phyloP scores from a whole-genome alignment of 1,140 invertebrate genomes.

The Habropoda laboriosa region DNA sequence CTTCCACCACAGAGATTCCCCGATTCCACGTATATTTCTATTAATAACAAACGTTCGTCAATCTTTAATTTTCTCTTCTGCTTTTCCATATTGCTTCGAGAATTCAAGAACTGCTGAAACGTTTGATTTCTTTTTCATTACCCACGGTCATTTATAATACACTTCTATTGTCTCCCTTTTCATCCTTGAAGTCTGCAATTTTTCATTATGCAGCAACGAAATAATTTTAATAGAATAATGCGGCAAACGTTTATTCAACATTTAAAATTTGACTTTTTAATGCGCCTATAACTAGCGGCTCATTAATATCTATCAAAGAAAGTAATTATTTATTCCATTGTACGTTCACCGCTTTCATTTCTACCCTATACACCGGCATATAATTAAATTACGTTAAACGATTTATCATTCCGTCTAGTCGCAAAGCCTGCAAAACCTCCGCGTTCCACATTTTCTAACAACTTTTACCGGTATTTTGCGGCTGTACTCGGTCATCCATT shows the following conservation, averaged over 20 bases:
- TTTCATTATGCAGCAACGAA: not conserved
- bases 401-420: conserved; percentile 42
- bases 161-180: too few species aligned
- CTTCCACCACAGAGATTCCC: too few species aligned
- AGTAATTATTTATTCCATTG: conserved; percentile 52
- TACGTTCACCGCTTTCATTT: conserved; percentile 33
- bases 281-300: conserved; percentile 15
- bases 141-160: too few species aligned
- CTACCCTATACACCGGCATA: conserved; percentile 15
- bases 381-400: conserved; percentile 54
- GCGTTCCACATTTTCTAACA: conserved; percentile 19
- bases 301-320: conserved; percentile 50
- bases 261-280: conserved; percentile 14
- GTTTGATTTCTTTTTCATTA: too few species aligned
- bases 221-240: not conserved
- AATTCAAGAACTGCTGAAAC: too few species aligned
- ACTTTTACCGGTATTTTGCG: conserved; percentile 32
- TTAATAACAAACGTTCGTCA: too few species aligned
- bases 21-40: too few species aligned
- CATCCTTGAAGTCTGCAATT: not conserved
- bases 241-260: not conserved
- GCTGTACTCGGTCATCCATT: conserved; percentile 15
- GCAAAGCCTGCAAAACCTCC: conserved; percentile 30
- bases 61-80: too few species aligned
- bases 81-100: too few species aligned